Evolutionary conservation across 2,113 vertebrate genomes (phyloP).

Genomic region (Engraulis encrasicolus): DNA sequence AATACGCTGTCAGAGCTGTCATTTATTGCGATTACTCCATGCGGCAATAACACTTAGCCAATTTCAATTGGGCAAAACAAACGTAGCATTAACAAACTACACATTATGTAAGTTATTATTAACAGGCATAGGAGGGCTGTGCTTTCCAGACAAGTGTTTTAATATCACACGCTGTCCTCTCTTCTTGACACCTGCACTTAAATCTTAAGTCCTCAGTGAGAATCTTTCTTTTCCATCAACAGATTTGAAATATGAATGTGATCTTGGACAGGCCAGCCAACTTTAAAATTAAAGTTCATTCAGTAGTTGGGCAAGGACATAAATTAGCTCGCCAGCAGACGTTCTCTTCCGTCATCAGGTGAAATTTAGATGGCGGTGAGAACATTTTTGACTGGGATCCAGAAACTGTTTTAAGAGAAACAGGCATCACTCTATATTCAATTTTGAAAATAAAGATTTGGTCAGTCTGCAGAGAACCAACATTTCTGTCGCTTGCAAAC

Average conservation of each 20-base stretch:
- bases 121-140: too few species aligned
- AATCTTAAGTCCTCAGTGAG: slow-evolving; percentile 1
- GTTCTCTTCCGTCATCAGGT: slow-evolving; percentile 26
- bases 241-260: slow-evolving; percentile 25
- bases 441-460: background rate
- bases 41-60: background rate
- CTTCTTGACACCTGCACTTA: background rate
- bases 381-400: slow-evolving; percentile 55
- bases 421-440: slow-evolving; percentile 32
- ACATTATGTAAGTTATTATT: too few species aligned
- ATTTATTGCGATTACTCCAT: background rate
- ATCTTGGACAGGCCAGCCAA: slow-evolving; percentile 32
- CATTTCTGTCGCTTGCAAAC: background rate
- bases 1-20: background rate
- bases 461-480: background rate
- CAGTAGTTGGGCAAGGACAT: slow-evolving; percentile 30
- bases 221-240: background rate
- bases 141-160: too few species aligned
- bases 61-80: background rate
- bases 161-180: too few species aligned
- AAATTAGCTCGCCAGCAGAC: slow-evolving; percentile 29
- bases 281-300: slow-evolving; percentile 41
- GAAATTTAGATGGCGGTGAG: slow-evolving; percentile 44
- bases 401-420: slow-evolving; percentile 61
- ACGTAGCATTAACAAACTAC: background rate